Percentiles rank a stretch among this genome's conserved stretches.
Evolutionary conservation across 1,140 invertebrate species (phyloP).

Genomic region (Planococcus citri): DNA sequence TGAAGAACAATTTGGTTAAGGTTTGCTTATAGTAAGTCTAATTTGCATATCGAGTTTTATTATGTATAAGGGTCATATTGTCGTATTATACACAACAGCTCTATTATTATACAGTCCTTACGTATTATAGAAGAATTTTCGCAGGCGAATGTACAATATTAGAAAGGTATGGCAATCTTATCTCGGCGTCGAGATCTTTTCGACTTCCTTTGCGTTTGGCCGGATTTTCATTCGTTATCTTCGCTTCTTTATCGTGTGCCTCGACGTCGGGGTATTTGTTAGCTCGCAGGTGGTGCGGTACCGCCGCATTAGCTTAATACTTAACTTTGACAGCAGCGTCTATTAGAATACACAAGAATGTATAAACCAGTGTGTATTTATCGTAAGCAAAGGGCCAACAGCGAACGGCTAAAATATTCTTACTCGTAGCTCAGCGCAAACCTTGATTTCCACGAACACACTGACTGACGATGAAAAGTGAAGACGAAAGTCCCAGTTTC

Average conservation of each 20-base stretch:
- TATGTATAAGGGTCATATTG: slow-evolving; percentile 7
- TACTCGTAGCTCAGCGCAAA: no score
- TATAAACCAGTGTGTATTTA: no score
- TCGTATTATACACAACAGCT: background rate
- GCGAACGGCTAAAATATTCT: no score
- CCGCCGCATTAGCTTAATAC: background rate
- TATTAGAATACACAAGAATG: background rate
- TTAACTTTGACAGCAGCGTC: background rate
- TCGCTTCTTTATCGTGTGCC: background rate
- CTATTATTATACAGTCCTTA: background rate
- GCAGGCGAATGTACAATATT: background rate
- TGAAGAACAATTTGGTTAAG: background rate
- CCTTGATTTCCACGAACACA: no score
- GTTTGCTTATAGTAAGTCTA: background rate
- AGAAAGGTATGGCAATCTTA: background rate
- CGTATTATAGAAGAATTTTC: background rate
- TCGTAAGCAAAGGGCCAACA: no score
- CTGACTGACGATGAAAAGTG: no score
- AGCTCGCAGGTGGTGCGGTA: background rate
- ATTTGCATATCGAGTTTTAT: slow-evolving; percentile 6
- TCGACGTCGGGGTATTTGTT: background rate
- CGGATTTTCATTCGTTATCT: slow-evolving; percentile 3
- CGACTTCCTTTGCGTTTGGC: background rate
- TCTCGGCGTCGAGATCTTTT: background rate
- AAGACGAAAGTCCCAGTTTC: no score